Conservation (phyloP, 2,888 invertebrate genomes). For the Drosophila emarginata region DNA sequence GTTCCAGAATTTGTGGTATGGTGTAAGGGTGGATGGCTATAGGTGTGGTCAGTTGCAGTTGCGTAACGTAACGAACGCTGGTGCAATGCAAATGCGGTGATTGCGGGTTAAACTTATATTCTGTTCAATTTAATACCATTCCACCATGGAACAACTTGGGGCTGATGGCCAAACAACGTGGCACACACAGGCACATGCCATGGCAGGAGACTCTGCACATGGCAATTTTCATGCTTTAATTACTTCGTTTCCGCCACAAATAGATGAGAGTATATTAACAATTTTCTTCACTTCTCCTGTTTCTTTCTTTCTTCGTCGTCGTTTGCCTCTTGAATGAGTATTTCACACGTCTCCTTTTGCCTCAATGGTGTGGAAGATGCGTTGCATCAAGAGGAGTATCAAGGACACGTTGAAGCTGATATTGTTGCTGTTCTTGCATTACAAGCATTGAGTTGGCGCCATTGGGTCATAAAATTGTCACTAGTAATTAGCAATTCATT, state of each 20-base stretch:
- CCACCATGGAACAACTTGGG: constrained; percentile 40
- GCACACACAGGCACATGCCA: neutral
- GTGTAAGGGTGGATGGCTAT: neutral
- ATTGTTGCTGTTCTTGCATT: too few species aligned
- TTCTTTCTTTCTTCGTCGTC: neutral
- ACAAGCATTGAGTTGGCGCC: constrained; percentile 26
- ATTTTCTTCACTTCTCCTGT: constrained; percentile 7
- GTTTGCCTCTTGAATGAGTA: constrained; percentile 1
- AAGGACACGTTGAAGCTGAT: constrained; percentile 17
- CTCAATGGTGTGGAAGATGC: neutral
- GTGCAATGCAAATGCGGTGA: constrained; percentile 17
- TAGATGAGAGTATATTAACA: constrained; percentile 1
- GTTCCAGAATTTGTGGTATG: too few species aligned
- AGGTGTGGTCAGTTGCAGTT: constrained; percentile 24
- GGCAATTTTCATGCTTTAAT: constrained; percentile 42
- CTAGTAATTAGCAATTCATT: constrained; percentile 3
- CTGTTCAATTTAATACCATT: constrained; percentile 30
- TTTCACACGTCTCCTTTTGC: neutral
- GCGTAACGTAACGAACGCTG: constrained; percentile 37
- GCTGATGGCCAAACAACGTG: constrained; percentile 1
- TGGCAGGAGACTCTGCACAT: constrained; percentile 27
- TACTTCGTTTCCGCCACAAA: constrained; percentile 5
- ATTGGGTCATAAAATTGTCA: constrained; percentile 14
- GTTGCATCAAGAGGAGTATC: neutral
- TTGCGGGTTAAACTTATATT: constrained; percentile 37